Evolutionary conservation across 2,888 invertebrate genomes (phyloP).

Genomic region (Andricus curvator): DNA sequence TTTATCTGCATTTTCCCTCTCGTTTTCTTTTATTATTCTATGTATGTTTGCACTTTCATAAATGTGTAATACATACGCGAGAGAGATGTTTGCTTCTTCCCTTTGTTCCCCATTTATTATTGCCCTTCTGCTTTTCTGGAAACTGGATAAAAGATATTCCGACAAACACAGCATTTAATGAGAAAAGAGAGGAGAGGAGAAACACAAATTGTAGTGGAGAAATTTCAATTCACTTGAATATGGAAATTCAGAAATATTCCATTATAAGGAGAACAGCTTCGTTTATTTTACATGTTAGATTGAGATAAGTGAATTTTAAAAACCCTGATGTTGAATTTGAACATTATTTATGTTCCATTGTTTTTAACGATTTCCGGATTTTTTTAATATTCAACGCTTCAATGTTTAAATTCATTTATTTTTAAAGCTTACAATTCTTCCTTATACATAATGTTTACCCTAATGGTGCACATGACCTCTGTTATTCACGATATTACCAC

Average conservation of each 20-base stretch:
- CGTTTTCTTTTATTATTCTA: background rate
- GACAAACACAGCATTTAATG: background rate
- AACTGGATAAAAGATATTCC: background rate
- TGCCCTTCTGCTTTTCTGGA: background rate
- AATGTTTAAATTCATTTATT: no score
- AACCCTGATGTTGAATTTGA: no score
- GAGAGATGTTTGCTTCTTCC: background rate
- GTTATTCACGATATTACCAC: no score
- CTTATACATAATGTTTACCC: no score
- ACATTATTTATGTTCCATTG: no score
- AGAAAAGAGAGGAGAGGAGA: background rate
- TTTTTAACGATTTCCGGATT: no score
- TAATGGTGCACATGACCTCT: no score
- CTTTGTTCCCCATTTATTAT: conserved; percentile 9
- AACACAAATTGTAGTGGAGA: background rate
- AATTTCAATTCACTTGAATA: background rate
- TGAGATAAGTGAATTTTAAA: no score
- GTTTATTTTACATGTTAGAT: no score
- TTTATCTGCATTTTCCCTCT: background rate
- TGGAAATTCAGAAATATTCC: background rate
- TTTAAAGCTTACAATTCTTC: no score
- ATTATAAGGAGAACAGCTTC: background rate
- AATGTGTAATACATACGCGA: background rate
- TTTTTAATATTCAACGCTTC: no score
- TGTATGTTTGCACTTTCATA: background rate